These are phyloP conservation scores for Pachyuromys duprasi DNA, from an alignment of 2,797 vertebrate genomes.

Conservation along the genomic window DNA sequence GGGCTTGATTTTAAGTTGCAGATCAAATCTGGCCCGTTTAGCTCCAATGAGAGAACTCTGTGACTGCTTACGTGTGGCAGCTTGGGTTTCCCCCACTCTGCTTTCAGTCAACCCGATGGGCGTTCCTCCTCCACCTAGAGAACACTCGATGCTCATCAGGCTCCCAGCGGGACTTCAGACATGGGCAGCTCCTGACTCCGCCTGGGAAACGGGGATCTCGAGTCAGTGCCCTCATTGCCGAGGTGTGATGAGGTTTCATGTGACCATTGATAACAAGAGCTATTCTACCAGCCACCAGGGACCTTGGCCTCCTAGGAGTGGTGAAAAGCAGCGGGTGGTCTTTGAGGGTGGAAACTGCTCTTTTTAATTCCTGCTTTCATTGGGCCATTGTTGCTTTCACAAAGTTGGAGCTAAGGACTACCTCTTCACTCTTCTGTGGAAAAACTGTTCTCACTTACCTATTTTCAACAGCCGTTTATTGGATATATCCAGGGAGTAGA, in stretches of 20 bases:
- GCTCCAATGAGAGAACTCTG: neutral
- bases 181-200: neutral
- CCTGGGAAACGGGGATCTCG: neutral
- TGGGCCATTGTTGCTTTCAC: neutral
- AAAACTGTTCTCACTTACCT: neutral
- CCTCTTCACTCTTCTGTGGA: neutral
- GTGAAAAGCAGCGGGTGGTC: rapidly evolving
- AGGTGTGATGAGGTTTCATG: neutral
- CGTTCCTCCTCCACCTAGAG: no score
- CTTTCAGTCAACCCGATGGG: no score
- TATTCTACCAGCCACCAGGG: neutral
- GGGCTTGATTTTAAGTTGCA: neutral
- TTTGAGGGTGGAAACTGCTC: neutral
- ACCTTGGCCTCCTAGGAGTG: rapidly evolving
- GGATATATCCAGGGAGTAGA: neutral
- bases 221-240: neutral
- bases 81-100: neutral
- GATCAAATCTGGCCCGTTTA: neutral
- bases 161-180: neutral
- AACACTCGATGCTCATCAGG: neutral
- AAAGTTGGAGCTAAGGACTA: neutral
- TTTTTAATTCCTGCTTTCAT: neutral
- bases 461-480: neutral
- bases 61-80: rapidly evolving
- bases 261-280: neutral